phyloP scores from a whole-genome alignment of 2,888 invertebrate genomes.

The Trilocha varians region DNA sequence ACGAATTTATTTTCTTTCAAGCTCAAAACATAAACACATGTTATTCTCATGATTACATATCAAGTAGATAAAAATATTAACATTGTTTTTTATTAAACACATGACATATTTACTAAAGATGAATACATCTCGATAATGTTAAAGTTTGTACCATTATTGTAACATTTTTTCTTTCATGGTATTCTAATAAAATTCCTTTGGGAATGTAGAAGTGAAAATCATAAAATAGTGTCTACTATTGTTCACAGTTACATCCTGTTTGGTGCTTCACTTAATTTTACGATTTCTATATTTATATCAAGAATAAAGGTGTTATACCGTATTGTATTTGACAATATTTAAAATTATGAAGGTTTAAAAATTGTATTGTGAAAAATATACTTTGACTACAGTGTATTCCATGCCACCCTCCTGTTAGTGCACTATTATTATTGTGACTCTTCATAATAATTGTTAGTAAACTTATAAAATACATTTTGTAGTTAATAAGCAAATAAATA shows the following conservation, averaged over 20 bases:
- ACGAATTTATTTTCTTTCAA: conserved; percentile 60
- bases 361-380: background rate
- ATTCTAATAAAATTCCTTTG: background rate
- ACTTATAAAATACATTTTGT: background rate
- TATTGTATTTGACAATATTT: background rate
- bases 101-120: background rate
- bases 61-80: background rate
- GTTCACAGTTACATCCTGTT: too few species aligned
- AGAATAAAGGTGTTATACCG: too few species aligned
- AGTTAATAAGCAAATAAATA: conserved; percentile 5
- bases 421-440: background rate
- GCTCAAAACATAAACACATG: conserved; percentile 17
- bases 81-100: background rate
- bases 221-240: too few species aligned
- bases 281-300: too few species aligned
- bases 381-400: background rate
- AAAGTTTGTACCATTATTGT: background rate
- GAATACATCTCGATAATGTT: background rate
- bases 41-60: background rate
- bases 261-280: too few species aligned
- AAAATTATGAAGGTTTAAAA: background rate
- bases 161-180: background rate
- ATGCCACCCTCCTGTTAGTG: background rate
- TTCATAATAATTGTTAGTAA: conserved; percentile 4
- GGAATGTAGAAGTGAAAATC: background rate